Base-by-base conservation (phyloP, 2,113 vertebrate species). In the Lasiurus cinereus region DNA sequence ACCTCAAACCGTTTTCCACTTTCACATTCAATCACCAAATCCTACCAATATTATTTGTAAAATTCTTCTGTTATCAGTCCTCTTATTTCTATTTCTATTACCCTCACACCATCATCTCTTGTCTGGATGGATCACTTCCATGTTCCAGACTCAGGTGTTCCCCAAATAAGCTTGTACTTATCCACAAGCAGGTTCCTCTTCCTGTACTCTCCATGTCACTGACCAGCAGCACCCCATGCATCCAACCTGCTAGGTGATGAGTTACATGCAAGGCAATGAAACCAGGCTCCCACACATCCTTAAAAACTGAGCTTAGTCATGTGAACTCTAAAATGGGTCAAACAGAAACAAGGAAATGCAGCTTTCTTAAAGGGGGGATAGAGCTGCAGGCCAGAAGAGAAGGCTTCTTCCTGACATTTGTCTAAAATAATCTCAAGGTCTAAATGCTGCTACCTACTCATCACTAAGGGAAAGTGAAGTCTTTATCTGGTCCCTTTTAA, bases 341-440 rank as follows among this genome's bases (percentile, higher is more conserved):
- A 29, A 88, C 0, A 78, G 6, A 72, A 83, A 8, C 33, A 48
- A 69, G 52, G 73, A 87, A 93, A 83, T 72, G 31, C 69, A 50
- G 24, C 19, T 64, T 83, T 62, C 52, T 78, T 78, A 66, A 54
- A 54, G 39, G 27, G 74, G 18, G 13, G 66, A 77, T 4, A 66
- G 13, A 91, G 27, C 64, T 74, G 16, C 6, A 76, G 10, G 13
- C 46, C 72, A 21, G 18, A 31, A 66, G 6, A 78, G 50, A 64
- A 64, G 36, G 22, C 14, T 79, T 56, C 31, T 39, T 84, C 78
- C n/a, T 43, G 46, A 84, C 66, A 43, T 66, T 76, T 83, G 43
- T 77, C 33, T 54, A 64, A 91, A 91, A 84, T 22, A 86, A 93
- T 39, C 70, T 78, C 88, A 91, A 56, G 62, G 52, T 86, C 85